Evolutionary conservation across 2,888 invertebrate genomes (phyloP).

Genomic region (Petrophora chlorosata): DNA sequence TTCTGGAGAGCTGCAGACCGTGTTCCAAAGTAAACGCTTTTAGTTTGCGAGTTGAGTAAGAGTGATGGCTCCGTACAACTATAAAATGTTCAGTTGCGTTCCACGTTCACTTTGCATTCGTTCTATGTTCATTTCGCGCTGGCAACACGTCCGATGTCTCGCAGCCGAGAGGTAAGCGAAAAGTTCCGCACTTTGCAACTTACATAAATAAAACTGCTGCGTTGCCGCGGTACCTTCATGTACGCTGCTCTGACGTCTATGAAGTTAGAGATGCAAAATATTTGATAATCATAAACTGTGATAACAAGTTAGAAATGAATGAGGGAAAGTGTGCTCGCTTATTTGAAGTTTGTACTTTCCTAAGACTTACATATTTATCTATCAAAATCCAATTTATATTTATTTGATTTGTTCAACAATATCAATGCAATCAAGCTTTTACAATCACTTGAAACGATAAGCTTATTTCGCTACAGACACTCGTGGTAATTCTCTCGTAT

Average conservation of each 20-base stretch:
- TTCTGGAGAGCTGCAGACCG: conserved; percentile 17
- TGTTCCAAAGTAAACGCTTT: conserved; percentile 10
- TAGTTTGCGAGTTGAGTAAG: conserved; percentile 15
- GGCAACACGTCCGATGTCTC: conserved; percentile 2
- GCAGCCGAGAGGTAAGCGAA: conserved; percentile 3
- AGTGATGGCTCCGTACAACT: conserved; percentile 8
- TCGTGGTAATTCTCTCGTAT: no score
- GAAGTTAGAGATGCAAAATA: not conserved
- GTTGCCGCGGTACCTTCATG: not conserved
- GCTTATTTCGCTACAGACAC: no score
- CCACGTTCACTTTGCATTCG: conserved; percentile 13
- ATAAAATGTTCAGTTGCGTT: conserved; percentile 2
- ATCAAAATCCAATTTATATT: no score
- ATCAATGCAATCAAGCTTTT: no score
- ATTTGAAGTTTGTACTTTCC: no score
- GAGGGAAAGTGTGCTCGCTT: no score
- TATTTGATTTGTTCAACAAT: no score
- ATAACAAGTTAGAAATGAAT: no score
- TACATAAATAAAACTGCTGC: conserved; percentile 18
- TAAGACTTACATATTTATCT: no score
- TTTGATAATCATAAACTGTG: no score
- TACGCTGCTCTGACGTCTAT: not conserved
- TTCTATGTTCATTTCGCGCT: conserved; percentile 5
- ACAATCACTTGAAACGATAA: no score
- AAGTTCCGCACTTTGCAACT: conserved; percentile 14